Conservation (phyloP, 1,140 invertebrate genomes). For the Cyphomyrmex costatus region DNA sequence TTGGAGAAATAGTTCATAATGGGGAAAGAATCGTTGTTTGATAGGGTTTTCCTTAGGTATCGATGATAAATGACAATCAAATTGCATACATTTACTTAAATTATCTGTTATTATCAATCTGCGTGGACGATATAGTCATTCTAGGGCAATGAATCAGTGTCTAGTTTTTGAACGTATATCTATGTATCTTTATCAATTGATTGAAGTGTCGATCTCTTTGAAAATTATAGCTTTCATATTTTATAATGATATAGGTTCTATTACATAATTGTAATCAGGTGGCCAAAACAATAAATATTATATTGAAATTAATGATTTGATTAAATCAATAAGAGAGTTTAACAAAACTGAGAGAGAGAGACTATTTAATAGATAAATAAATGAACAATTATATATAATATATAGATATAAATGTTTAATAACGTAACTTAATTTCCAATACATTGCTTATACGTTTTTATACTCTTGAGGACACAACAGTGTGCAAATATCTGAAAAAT, state of each 20-base stretch:
- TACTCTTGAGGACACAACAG: neutral
- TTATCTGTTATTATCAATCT: conserved; percentile 5
- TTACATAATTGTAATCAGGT: neutral
- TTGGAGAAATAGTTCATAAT: neutral
- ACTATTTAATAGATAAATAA: no score
- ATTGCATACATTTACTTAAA: conserved; percentile 35
- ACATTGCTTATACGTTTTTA: neutral
- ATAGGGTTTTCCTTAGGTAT: neutral
- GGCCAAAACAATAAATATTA: neutral
- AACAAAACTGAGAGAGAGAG: no score
- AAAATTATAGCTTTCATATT: conserved; percentile 7
- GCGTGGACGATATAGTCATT: conserved; percentile 7
- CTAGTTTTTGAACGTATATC: neutral
- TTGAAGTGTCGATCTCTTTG: neutral
- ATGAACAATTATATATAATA: no score
- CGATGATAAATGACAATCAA: conserved; percentile 12
- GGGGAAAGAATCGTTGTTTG: neutral
- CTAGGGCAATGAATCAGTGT: neutral
- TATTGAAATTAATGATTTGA: no score
- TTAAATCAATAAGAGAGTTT: no score
- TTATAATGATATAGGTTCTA: neutral
- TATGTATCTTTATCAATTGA: conserved; percentile 21
- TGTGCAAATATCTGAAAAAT: neutral
- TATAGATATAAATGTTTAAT: neutral
- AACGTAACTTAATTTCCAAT: neutral